Conservation (phyloP, 2,113 vertebrate species). For the Bufo bufo region DNA sequence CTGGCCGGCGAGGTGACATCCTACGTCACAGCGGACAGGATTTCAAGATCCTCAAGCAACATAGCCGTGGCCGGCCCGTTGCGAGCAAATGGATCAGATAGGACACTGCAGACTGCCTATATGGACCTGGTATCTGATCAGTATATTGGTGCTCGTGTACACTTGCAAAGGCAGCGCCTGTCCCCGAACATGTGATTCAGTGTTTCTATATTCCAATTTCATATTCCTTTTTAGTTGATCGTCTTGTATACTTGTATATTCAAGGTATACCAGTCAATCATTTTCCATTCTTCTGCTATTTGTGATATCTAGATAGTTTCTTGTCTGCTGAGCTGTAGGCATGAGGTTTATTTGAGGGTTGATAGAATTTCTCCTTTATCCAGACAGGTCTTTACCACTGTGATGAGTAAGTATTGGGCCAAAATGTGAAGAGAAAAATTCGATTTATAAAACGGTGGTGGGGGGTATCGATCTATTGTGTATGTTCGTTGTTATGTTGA, state of each 20-base stretch:
- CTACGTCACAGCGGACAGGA: too few species aligned
- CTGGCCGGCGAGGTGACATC: too few species aligned
- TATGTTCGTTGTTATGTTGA: background rate
- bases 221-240: too few species aligned
- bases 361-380: slow-evolving; percentile 3
- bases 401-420: slow-evolving; percentile 28
- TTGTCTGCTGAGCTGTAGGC: background rate
- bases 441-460: background rate
- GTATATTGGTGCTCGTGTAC: too few species aligned
- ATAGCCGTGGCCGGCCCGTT: too few species aligned
- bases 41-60: too few species aligned
- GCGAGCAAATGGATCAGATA: too few species aligned
- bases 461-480: background rate
- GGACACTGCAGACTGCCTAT: too few species aligned
- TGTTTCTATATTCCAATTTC: too few species aligned
- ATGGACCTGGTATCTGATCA: too few species aligned
- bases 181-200: too few species aligned
- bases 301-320: background rate
- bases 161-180: too few species aligned
- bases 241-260: background rate
- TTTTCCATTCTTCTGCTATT: background rate
- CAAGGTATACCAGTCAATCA: background rate
- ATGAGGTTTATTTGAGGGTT: background rate
- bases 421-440: background rate
- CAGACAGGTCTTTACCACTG: slow-evolving; percentile 19